Base-by-base conservation (phyloP, 2,888 invertebrate genomes). In the Drosophila mercatorum region DNA sequence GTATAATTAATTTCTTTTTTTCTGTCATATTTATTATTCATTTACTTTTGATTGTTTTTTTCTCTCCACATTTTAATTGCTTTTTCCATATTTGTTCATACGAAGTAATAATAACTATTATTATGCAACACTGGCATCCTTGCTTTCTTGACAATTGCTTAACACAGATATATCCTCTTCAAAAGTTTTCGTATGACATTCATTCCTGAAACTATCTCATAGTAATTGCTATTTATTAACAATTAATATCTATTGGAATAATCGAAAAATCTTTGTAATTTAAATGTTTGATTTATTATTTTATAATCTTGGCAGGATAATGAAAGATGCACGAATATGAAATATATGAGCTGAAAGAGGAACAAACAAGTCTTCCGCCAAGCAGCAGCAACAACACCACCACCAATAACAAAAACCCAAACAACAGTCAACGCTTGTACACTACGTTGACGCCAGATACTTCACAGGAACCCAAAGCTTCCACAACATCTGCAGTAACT, bases 291-390 rank as follows among this genome's bases (percentile, higher is more conserved):
- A 17, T 58, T 46, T 5, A 1, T 41, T 12, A 70, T 84, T 81
- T 86, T 86, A n/a, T 41, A 14, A 22, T 22, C 5, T 31, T 49
- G 17, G 4, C 71, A 85, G 84, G 84, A 85, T 89, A 79, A 85
- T 89, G 84, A 92, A 93, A 93, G 90, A 93, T 93, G 93, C 92
- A 85, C 88, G 92, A 91, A 92, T 88, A 92, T 91, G 91, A 88
- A 82, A 89, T 83, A 89, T 83, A 81, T 81, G 89, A 87, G 89
- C 80, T 86, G 76, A 90, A 88, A 83, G 91, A 91, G 89, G 92
- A 91, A 88, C 88, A 88, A 85, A 83, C 79, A 81, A 78, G 90
- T 89, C 92, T 92, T 92, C 92, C 91, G 81, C 63, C 59, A 64
- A 81, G 55, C 59, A 52, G 47, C 64, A 62, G 61, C 55, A 79